A percentile compares a stretch with the other conserved stretches of the same genome.
Conservation (phyloP, 2,888 invertebrate species). For the Selenia dentaria region DNA sequence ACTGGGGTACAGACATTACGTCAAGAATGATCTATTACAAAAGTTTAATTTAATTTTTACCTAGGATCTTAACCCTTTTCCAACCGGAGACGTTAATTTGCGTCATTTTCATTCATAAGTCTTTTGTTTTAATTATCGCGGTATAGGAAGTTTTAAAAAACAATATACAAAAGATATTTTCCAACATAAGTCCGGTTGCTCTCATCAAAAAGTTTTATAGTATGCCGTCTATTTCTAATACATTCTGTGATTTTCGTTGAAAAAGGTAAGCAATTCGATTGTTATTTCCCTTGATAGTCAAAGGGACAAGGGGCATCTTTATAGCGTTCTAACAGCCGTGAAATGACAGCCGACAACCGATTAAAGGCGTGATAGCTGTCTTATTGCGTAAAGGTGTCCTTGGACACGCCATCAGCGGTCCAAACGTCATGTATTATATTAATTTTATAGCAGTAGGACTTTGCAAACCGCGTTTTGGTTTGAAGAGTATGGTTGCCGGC, state of each 20-base stretch:
- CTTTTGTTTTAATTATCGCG: too few species aligned
- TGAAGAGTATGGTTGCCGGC: too few species aligned
- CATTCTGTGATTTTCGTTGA: constrained; percentile 16
- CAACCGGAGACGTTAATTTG: too few species aligned
- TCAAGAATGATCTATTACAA: too few species aligned
- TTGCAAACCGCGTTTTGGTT: too few species aligned
- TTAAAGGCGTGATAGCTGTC: constrained; percentile 14
- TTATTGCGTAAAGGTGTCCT: constrained; percentile 21
- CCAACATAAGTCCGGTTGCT: background rate
- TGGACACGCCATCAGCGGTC: constrained; percentile 6
- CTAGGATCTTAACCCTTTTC: too few species aligned
- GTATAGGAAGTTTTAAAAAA: too few species aligned
- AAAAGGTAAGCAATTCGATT: constrained; percentile 28
- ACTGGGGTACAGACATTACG: too few species aligned
- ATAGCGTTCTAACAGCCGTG: constrained; percentile 25
- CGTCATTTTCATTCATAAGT: too few species aligned
- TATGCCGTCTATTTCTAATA: constrained; percentile 18
- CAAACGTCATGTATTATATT: constrained; percentile 7
- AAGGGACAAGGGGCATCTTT: constrained; percentile 22
- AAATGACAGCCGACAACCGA: constrained; percentile 26
- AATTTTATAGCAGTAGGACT: constrained; percentile 4
- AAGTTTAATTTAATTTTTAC: too few species aligned
- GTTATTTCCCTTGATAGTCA: constrained; percentile 31
- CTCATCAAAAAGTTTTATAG: constrained; percentile 26
- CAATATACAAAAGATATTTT: background rate